Base-by-base conservation (phyloP, 2,113 vertebrate genomes). In the Puma concolor region DNA sequence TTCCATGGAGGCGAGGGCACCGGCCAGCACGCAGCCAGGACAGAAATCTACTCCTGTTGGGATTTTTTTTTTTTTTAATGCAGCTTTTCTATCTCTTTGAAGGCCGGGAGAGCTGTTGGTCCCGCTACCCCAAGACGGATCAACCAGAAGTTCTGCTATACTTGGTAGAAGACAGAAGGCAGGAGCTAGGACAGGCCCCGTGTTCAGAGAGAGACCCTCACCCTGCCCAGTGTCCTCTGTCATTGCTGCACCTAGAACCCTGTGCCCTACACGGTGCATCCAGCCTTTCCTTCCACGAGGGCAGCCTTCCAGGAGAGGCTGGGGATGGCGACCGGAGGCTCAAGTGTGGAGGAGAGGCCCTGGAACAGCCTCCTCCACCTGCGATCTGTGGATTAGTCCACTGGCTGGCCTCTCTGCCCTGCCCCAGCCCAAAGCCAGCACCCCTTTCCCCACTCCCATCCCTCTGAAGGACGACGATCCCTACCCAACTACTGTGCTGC, bases 261-360 rank as follows among this genome's bases (percentile, higher is more conserved):
- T 0, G 4, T 27, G 12, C n/a, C 79, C 90, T 33, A 6, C 50
- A 3, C 7, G 5, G 21, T 0, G 21, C 29, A 67, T 3, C 67
- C 63, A 71, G 72, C 7, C 52, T 95, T 92, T 54, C 38, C 38
- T 52, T 77, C 63, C 81, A 64, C 31, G 23, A 71, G 3, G 11
- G 64, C n/a, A n/a, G 15, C 27, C 23, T 52, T 82, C 25, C 41
- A 57, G 29, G 12, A 67, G 31, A 76, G 50, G 91, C 21, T 38
- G 54, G 41, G 2, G 36, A 29, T n/a, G 57, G 79, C 38, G n/a
- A 5, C 31, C 10, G 69, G 50, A 27, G 93, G 86, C 69, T 79
- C 15, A 21, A 0, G 13, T 0, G 3, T 19, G 8, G 57, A 41
- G 60, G 3, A 67, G 33, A 54, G 38, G 71, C 52, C 44, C 66